Evolutionary conservation across 2,797 vertebrate species (phyloP).

Genomic region (Sebastes itinus): DNA sequence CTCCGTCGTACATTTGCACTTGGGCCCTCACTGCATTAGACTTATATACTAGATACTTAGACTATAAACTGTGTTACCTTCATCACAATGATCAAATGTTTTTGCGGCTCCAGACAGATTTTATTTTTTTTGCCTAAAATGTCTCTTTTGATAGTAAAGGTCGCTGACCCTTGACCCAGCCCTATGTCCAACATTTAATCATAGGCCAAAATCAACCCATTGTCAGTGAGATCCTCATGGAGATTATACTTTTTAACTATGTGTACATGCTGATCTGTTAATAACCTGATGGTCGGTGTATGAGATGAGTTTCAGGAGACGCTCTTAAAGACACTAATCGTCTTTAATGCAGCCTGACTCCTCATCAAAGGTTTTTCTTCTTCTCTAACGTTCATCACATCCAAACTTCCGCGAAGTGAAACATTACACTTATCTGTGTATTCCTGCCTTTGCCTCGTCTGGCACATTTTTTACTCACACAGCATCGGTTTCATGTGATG

Average conservation of each 20-base stretch:
- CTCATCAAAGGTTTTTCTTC: neutral
- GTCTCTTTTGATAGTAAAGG: too few species aligned
- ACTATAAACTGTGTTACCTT: too few species aligned
- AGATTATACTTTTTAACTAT: neutral
- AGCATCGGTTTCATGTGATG: neutral
- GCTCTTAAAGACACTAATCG: neutral
- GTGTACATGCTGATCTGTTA: neutral
- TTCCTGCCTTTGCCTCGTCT: neutral
- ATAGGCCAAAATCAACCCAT: neutral
- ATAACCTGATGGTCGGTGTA: neutral
- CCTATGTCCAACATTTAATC: neutral
- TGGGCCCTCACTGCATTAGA: too few species aligned
- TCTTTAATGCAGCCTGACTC: neutral
- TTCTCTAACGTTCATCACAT: neutral
- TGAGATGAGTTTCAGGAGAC: neutral
- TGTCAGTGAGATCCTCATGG: neutral
- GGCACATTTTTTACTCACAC: neutral
- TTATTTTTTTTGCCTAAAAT: too few species aligned
- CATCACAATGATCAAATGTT: too few species aligned
- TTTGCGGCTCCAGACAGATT: too few species aligned
- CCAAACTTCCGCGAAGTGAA: neutral
- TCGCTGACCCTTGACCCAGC: too few species aligned
- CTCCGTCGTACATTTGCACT: too few species aligned
- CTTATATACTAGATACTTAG: too few species aligned
- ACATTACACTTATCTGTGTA: neutral